Percentiles rank a stretch among this genome's conserved stretches.
Evolutionary conservation across 2,797 vertebrate genomes (phyloP).

Genomic region (Myotis daubentonii): DNA sequence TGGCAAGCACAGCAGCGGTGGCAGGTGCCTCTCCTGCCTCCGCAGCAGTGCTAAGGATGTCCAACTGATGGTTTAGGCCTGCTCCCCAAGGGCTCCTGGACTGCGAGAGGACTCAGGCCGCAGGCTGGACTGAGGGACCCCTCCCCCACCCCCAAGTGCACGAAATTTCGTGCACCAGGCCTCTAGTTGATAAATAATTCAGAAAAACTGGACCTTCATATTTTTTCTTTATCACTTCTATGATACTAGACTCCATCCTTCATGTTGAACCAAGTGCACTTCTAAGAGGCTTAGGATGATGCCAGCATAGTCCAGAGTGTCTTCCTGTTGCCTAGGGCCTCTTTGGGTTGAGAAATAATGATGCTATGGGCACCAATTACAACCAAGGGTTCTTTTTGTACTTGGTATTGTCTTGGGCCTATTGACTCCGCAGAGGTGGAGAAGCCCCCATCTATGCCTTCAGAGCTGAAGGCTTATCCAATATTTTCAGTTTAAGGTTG

Average conservation of each 20-base stretch:
- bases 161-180: no score
- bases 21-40: no score
- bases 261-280: background rate
- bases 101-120: no score
- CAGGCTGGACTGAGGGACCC: no score
- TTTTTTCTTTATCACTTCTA: slow-evolving; percentile 15
- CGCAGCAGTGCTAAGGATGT: no score
- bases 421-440: background rate
- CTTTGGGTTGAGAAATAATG: slow-evolving; percentile 9
- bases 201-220: slow-evolving; percentile 9
- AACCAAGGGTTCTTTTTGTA: background rate
- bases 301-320: background rate
- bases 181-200: background rate
- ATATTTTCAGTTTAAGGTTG: background rate
- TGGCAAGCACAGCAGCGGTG: no score
- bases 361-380: background rate
- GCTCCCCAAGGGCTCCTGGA: no score
- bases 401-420: background rate
- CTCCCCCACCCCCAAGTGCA: no score
- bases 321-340: background rate
- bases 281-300: background rate
- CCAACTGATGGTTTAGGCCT: no score
- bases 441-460: background rate
- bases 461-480: slow-evolving; percentile 1
- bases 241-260: background rate